Percentiles rank a stretch among this genome's conserved stretches.
These are phyloP conservation scores for Apis dorsata DNA, from an alignment of 1,140 invertebrate species.

Conservation along the genomic window DNA sequence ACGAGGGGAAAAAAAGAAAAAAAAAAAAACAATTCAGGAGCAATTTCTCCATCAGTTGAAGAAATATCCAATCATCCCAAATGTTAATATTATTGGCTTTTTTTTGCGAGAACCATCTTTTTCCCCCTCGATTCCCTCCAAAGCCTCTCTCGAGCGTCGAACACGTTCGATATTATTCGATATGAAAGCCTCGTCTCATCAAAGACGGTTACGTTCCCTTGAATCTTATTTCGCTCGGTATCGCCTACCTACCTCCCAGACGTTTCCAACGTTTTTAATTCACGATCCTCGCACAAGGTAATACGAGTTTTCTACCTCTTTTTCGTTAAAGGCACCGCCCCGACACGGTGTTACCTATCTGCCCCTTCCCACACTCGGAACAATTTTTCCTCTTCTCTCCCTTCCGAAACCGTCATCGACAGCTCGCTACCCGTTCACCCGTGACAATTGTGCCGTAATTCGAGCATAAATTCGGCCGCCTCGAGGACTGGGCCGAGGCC, in stretches of 20 bases:
- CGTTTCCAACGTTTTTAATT: background rate
- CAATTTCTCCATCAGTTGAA: background rate
- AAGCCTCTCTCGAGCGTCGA: background rate
- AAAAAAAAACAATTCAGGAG: background rate
- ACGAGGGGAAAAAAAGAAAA: background rate
- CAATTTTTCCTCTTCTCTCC: conserved; percentile 7
- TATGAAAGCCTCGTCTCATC: background rate
- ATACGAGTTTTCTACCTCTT: background rate
- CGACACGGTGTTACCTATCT: background rate
- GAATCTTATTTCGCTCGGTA: background rate
- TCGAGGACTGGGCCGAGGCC: conserved; percentile 34
- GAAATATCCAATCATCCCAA: background rate
- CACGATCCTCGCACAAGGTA: background rate
- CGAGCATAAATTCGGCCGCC: conserved; percentile 47
- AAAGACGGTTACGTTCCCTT: background rate
- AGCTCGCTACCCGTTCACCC: background rate
- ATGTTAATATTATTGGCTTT: conserved; percentile 1
- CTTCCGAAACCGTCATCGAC: background rate
- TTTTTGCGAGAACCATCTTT: no score
- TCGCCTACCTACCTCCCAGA: no score
- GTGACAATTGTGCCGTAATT: conserved; percentile 42
- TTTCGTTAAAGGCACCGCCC: background rate
- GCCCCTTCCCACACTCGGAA: background rate
- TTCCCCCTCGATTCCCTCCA: background rate
- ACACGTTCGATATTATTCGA: background rate